Percentiles rank a stretch among this genome's conserved stretches.
These are phyloP conservation scores for Percina caprodes DNA, from an alignment of 2,113 vertebrate species.

Conservation along the genomic window DNA sequence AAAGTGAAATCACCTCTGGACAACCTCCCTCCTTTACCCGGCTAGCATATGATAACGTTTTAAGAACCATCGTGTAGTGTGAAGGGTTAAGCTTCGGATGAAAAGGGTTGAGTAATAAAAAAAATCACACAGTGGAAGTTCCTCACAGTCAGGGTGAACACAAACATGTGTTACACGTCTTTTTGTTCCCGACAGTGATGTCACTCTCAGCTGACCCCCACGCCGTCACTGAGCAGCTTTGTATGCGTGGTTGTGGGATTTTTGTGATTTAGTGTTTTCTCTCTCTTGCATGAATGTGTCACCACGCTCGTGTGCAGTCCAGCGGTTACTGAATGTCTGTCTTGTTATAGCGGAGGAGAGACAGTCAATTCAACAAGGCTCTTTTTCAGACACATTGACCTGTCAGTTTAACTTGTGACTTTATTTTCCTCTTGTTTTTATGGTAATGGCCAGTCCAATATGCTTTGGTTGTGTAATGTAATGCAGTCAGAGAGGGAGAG, in stretches of 20 bases:
- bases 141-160: constrained; percentile 12
- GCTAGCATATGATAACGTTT: neutral
- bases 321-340: constrained; percentile 11
- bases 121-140: constrained; percentile 5
- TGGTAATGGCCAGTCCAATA: neutral
- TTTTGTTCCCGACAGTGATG: constrained; percentile 20
- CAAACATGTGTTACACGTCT: constrained; percentile 28
- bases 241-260: neutral
- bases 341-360: neutral
- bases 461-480: neutral
- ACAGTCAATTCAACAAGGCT: constrained; percentile 20
- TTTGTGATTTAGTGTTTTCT: neutral
- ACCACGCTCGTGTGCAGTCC: neutral
- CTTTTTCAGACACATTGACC: constrained; percentile 10
- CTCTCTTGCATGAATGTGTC: constrained; percentile 18
- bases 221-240: constrained; percentile 27
- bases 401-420: neutral
- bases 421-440: neutral
- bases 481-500: constrained; percentile 1
- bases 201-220: constrained; percentile 48
- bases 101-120: constrained; percentile 15
- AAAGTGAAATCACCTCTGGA: constrained; percentile 40
- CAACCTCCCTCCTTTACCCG: neutral
- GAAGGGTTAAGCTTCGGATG: neutral
- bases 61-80: neutral